phyloP scores from a whole-genome alignment of 2,113 vertebrate species.

The Haliaeetus leucogaster region DNA sequence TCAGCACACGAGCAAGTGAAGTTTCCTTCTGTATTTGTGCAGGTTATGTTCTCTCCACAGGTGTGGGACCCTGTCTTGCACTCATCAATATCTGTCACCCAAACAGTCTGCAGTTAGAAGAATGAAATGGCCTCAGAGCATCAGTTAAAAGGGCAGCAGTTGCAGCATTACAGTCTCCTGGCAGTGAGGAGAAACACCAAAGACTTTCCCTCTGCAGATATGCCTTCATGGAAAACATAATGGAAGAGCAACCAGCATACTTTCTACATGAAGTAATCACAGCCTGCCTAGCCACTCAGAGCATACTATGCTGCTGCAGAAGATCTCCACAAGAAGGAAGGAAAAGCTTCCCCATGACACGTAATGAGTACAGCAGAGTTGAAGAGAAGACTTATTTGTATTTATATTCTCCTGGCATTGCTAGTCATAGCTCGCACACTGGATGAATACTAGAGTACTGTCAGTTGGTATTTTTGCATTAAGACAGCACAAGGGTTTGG shows the following conservation, averaged over 20 bases:
- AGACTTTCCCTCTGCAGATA: neutral
- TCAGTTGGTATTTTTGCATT: neutral
- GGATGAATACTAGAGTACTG: neutral
- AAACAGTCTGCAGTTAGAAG: conserved; percentile 59
- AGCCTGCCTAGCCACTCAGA: neutral
- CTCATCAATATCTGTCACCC: conserved; percentile 80
- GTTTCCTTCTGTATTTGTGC: conserved; percentile 74
- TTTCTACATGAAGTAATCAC: neutral
- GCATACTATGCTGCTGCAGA: neutral
- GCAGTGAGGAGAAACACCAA: neutral
- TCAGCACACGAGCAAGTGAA: conserved; percentile 69
- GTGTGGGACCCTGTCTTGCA: conserved; percentile 67
- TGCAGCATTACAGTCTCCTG: neutral
- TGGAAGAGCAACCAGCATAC: neutral
- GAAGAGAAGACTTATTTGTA: neutral
- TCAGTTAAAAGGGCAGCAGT: neutral
- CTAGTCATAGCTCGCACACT: neutral
- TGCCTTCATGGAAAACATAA: neutral
- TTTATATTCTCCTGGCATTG: neutral
- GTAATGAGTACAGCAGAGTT: neutral
- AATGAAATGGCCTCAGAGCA: conserved; percentile 19
- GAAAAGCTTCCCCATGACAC: neutral
- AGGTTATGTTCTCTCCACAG: conserved; percentile 74
- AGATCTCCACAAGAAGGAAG: neutral
- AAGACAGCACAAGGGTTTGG: neutral